Evolutionary conservation across 2,888 invertebrate species (phyloP), one percentile per base, ranked within the genome.

Genomic region (Amphipyra berbera): DNA sequence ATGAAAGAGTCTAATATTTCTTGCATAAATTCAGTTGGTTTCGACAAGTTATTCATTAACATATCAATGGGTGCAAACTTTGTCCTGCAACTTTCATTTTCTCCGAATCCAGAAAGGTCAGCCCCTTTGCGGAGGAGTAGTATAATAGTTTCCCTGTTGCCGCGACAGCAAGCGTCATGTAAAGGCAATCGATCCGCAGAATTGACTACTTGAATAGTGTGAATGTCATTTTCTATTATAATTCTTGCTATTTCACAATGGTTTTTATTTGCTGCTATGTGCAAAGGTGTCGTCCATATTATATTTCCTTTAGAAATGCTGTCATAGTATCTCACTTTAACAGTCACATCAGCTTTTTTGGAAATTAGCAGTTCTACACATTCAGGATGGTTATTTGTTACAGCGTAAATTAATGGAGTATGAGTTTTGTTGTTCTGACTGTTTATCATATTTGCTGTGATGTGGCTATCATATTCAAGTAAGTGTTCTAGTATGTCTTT

Each of bases 111-210:
- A 9, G 77, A 73, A 2, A 78, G 50, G 8, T 93, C 89, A 10
- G 88, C 91, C 3, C 93, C 93, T 70, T 89, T 84, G 66, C 84
- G 77, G 4, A 90, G 73, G 37, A 91, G 68, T 10, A 88, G 62
- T 3, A 67, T 64, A 35, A 96, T 92, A 68, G 95, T 95, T 58
- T 95, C 95, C 68, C 95, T 91, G 67, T 95, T 95, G 5, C 96
- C 95, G 1, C 63, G 57, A 27, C 35, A 30, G 35, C 95, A 95
- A n/a, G 92, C 91, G 21, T 85, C 83, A 55, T 93, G 91, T 35
- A 92, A 48, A 6, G 78, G 73, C 12, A 61, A 46, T 4, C 59
- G 52, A 0, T 62, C 54, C 7, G 8, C 21, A 7, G 61, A 46
- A 50, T 73, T 55, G 6, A 40, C 4, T 4, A n/a, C 15, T 10